Conservation (phyloP, 2,888 invertebrate genomes). For the Cantharis rustica region DNA sequence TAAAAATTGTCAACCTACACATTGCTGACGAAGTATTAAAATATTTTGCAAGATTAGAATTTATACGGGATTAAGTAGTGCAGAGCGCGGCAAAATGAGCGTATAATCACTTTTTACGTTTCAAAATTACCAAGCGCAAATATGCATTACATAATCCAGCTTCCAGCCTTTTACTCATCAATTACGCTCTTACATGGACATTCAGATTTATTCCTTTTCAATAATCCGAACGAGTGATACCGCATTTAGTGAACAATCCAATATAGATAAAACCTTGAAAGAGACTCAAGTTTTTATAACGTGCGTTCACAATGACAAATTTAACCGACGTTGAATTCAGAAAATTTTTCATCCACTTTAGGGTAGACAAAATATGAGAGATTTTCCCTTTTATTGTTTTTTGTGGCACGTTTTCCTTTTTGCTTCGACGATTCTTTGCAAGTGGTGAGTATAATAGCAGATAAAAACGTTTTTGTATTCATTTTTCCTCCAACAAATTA, state of each 20-base stretch:
- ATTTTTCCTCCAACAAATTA: neutral
- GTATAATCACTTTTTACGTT: no score
- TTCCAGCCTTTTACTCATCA: no score
- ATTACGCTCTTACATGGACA: neutral
- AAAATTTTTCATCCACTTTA: neutral
- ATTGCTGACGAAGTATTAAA: no score
- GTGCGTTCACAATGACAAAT: neutral
- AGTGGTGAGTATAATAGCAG: neutral
- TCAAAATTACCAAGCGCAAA: no score
- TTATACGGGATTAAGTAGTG: no score
- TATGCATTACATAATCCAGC: no score
- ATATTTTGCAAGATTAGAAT: no score
- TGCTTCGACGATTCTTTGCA: neutral
- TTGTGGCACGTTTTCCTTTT: neutral
- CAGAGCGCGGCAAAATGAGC: no score
- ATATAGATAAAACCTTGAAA: neutral
- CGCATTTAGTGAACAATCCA: neutral
- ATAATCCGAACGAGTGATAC: neutral
- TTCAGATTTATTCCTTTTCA: neutral
- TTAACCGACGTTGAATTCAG: neutral
- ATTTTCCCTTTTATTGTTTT: constrained; percentile 1
- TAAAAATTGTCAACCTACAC: no score
- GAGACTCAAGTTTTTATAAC: neutral
- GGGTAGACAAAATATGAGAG: neutral
- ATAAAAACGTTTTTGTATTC: neutral